A percentile compares a stretch with the other conserved stretches of the same genome.
Conservation (phyloP, 2,888 invertebrate species). For the Idaea straminata region DNA sequence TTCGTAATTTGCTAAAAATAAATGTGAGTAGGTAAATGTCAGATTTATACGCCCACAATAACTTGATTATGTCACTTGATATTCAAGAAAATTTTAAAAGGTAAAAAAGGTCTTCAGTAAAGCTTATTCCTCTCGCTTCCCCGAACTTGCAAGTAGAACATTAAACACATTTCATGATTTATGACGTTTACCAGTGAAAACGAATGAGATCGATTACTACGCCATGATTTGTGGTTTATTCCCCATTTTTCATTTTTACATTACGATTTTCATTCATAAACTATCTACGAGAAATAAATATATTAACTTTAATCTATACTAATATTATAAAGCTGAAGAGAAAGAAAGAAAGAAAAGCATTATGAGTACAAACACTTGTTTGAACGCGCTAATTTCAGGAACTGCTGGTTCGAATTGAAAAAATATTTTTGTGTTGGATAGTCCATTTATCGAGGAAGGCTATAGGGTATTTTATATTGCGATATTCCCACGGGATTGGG, state of each 20-base stretch:
- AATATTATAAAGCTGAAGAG: too few species aligned
- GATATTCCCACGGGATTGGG: too few species aligned
- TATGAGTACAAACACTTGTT: too few species aligned
- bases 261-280: neutral
- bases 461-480: too few species aligned
- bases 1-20: neutral
- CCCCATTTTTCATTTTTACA: slow-evolving; percentile 5
- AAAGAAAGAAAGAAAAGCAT: too few species aligned
- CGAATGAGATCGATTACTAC: slow-evolving; percentile 8
- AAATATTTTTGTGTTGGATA: too few species aligned
- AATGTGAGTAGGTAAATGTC: neutral
- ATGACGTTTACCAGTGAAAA: slow-evolving; percentile 11
- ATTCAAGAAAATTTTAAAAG: neutral
- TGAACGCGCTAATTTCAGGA: too few species aligned
- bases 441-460: too few species aligned
- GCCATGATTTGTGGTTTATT: slow-evolving; percentile 8
- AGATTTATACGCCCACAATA: neutral
- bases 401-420: too few species aligned
- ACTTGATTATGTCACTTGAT: neutral
- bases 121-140: neutral
- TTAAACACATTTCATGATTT: slow-evolving; percentile 14
- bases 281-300: neutral
- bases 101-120: neutral
- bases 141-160: slow-evolving; percentile 6
- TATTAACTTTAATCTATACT: too few species aligned